A percentile compares a stretch with the other conserved stretches of the same genome.
Conservation (phyloP, 2,888 invertebrate species). For the Melitaea athalia region DNA sequence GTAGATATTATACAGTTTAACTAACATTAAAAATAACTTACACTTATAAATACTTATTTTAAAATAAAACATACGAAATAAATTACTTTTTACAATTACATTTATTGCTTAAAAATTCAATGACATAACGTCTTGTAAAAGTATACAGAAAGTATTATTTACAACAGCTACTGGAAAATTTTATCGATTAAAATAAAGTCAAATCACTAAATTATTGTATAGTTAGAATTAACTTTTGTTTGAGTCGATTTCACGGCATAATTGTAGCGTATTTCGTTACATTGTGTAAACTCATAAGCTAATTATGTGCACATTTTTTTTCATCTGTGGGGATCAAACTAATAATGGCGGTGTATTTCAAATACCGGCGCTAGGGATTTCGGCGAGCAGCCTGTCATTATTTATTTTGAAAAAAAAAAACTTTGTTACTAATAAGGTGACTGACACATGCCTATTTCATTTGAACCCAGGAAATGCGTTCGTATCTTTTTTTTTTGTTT, state of each 20-base stretch:
- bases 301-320: slow-evolving; percentile 68
- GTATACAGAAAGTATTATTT: background rate
- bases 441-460: slow-evolving; percentile 72
- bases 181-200: slow-evolving; percentile 20
- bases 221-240: slow-evolving; percentile 69
- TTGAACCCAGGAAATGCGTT: slow-evolving; percentile 50
- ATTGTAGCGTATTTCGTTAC: slow-evolving; percentile 65
- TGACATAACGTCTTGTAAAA: background rate
- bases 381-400: slow-evolving; percentile 51
- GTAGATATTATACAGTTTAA: too few species aligned
- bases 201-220: slow-evolving; percentile 49
- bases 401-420: slow-evolving; percentile 56
- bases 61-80: too few species aligned
- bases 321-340: slow-evolving; percentile 45
- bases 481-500: slow-evolving; percentile 34
- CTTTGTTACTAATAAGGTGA: slow-evolving; percentile 71
- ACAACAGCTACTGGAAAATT: slow-evolving; percentile 15
- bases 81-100: too few species aligned
- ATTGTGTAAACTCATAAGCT: slow-evolving; percentile 78
- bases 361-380: slow-evolving; percentile 47
- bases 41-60: too few species aligned
- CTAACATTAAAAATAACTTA: too few species aligned
- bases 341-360: slow-evolving; percentile 66
- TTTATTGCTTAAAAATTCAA: background rate
- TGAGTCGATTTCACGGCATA: slow-evolving; percentile 68